Percentiles rank a stretch among this genome's conserved stretches.
Evolutionary conservation across 2,797 vertebrate genomes (phyloP).

Genomic region (Acanthiza pusilla): DNA sequence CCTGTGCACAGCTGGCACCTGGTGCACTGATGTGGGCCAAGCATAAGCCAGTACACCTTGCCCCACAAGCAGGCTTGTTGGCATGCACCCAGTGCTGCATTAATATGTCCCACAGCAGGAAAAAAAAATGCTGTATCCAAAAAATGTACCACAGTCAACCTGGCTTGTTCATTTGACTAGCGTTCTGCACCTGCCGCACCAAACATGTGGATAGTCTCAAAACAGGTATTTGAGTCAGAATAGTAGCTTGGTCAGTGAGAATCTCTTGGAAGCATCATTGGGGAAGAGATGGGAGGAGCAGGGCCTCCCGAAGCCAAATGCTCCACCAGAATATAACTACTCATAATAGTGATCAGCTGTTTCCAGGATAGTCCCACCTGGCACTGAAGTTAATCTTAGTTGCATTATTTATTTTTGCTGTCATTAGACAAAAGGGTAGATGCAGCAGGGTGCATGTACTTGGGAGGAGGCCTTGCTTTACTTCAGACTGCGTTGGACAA

Average conservation of each 20-base stretch:
- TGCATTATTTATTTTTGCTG: constrained; percentile 38
- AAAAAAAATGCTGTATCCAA: neutral
- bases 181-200: neutral
- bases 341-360: neutral
- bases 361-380: neutral
- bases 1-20: rapidly evolving
- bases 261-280: neutral
- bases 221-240: neutral
- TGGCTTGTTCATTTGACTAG: neutral
- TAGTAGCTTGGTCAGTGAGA: neutral
- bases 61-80: neutral
- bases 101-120: neutral
- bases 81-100: neutral
- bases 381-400: neutral
- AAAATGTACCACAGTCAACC: neutral
- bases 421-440: neutral
- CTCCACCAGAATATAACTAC: neutral
- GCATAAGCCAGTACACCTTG: neutral
- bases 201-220: neutral
- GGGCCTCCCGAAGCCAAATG: neutral
- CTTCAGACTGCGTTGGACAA: neutral
- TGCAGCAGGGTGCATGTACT: neutral
- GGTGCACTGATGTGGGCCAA: neutral
- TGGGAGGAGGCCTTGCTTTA: neutral
- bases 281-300: neutral